A percentile compares a stretch with the other conserved stretches of the same genome.
Conservation (phyloP, 2,888 invertebrate genomes). For the Eustalomyia histrio region DNA sequence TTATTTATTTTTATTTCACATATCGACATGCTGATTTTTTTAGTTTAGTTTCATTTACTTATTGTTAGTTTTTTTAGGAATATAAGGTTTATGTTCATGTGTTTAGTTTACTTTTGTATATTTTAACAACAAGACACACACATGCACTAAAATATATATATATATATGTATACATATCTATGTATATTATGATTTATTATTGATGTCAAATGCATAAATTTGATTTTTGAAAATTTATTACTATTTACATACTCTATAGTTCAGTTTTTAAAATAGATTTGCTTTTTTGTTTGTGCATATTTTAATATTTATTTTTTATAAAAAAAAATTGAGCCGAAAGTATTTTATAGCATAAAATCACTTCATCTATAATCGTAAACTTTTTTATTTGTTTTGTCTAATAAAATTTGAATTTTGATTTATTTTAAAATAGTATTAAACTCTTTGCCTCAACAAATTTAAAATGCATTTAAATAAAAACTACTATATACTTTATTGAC, state of each 20-base stretch:
- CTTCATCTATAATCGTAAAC: too few relatives aligned
- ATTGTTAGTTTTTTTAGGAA: constrained; percentile 6
- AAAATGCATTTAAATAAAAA: too few relatives aligned
- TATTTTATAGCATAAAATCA: too few relatives aligned
- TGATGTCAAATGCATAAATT: constrained; percentile 60
- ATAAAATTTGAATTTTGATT: too few relatives aligned
- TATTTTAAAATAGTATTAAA: too few relatives aligned
- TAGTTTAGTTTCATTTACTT: constrained; percentile 15
- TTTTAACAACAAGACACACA: background rate
- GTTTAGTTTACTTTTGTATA: constrained; percentile 19
- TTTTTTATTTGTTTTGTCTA: too few relatives aligned
- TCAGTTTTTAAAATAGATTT: constrained; percentile 5
- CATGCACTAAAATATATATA: background rate
- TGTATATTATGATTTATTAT: constrained; percentile 61
- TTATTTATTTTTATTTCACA: constrained; percentile 51
- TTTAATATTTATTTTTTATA: background rate
- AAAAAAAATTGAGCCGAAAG: background rate
- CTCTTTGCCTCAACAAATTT: too few relatives aligned
- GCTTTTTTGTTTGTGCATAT: background rate
- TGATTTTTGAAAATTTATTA: constrained; percentile 59
- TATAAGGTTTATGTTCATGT: too few relatives aligned
- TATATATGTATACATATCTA: too few relatives aligned
- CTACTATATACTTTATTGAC: too few relatives aligned
- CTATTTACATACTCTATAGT: constrained; percentile 28
- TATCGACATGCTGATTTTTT: constrained; percentile 37